These are phyloP conservation scores for Excalfactoria chinensis DNA, from an alignment of 2,113 vertebrate genomes.

Conservation along the genomic window DNA sequence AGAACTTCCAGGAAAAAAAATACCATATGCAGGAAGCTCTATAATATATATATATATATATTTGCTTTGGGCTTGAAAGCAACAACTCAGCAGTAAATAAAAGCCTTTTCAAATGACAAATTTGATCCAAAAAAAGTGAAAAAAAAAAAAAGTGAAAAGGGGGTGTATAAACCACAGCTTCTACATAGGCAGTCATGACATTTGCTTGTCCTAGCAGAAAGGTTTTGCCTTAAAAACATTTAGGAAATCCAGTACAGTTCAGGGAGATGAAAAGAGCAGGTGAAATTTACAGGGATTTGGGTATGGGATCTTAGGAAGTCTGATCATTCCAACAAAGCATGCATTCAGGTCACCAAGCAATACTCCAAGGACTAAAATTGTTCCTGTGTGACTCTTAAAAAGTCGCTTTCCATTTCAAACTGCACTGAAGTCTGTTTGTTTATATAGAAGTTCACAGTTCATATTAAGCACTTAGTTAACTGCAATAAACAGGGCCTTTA, in stretches of 20 bases:
- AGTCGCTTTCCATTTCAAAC: not conserved
- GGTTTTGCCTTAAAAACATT: not conserved
- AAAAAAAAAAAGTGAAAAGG: not conserved
- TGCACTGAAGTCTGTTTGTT: not conserved
- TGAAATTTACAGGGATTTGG: constrained; percentile 4
- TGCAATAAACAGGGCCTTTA: not conserved
- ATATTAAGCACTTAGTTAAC: not conserved
- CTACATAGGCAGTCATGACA: not conserved
- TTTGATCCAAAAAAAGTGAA: accelerated
- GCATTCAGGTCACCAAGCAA: not conserved
- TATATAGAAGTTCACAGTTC: not conserved
- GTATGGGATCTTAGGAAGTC: not conserved
- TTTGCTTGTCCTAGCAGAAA: constrained; percentile 11
- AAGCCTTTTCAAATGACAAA: not conserved
- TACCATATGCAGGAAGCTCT: not conserved
- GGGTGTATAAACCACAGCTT: not conserved
- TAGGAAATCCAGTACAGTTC: not conserved
- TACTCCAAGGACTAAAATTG: not conserved
- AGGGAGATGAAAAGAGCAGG: not conserved
- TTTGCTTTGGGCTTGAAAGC: not conserved
- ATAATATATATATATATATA: not conserved
- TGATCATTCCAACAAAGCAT: not conserved
- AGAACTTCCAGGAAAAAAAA: not conserved
- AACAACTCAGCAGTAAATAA: not conserved
- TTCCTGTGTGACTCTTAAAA: not conserved